Percentiles rank a stretch among this genome's conserved stretches.
phyloP scores from a whole-genome alignment of 2,113 vertebrate species.

The Sisor rabdophorus region DNA sequence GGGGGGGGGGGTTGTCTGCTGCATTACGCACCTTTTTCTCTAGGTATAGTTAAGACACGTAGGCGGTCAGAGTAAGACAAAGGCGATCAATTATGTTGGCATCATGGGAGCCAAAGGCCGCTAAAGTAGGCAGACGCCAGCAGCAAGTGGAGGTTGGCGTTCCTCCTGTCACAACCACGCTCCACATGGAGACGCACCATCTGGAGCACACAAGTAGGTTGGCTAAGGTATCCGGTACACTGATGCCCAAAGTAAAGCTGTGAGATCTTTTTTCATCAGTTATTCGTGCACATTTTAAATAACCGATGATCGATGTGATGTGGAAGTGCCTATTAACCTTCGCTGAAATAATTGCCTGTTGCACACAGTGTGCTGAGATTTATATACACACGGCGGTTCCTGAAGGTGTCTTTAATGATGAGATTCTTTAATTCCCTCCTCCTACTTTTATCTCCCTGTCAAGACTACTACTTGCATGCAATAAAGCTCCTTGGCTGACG shows the following conservation, averaged over 20 bases:
- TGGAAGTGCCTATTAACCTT: conserved; percentile 28
- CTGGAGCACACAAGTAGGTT: conserved; percentile 13
- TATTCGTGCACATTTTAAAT: background rate
- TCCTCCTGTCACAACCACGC: conserved; percentile 10
- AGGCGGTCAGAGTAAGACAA: conserved; percentile 15
- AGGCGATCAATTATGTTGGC: conserved; percentile 43
- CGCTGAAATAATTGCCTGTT: conserved; percentile 32
- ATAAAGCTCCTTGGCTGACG: background rate
- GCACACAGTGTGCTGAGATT: background rate
- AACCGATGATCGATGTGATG: background rate
- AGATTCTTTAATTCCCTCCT: background rate
- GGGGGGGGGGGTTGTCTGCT: too few species aligned
- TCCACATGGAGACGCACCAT: conserved; percentile 34
- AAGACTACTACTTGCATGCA: background rate
- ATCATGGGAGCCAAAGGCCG: conserved; percentile 19
- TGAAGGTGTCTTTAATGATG: background rate
- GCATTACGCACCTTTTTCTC: conserved; percentile 15
- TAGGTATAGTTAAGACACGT: conserved; percentile 19
- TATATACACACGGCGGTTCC: conserved; percentile 9
- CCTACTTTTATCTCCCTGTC: background rate
- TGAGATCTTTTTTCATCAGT: background rate
- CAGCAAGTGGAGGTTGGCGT: conserved; percentile 6
- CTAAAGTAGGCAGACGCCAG: conserved; percentile 9
- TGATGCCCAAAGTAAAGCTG: conserved; percentile 29
- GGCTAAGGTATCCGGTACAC: conserved; percentile 16